Base-by-base conservation (phyloP, 1,140 invertebrate species). In the Drosophila nannoptera region DNA sequence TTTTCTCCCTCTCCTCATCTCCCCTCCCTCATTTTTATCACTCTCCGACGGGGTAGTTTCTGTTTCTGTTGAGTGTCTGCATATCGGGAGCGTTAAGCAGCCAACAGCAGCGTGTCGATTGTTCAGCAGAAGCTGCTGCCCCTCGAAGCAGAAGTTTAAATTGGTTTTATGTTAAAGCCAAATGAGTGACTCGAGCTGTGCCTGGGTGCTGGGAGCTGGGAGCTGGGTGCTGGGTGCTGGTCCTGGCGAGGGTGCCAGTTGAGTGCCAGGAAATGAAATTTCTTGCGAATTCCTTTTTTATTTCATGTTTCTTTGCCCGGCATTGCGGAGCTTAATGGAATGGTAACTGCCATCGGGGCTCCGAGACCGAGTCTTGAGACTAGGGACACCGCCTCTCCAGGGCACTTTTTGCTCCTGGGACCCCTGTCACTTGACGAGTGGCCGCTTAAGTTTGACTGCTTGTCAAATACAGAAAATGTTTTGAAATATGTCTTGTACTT, bases 161-260 rank as follows among this genome's bases (percentile, higher is more conserved):
- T 84, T 84, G 81, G 80, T 84, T 84, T 84, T 84, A 84, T 86
- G 80, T 84, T 84, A 81, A 84, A 84, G 81, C 80, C 81, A 84
- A 84, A 84, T 84, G 76, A 84, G 77, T 81, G 78, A 72, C 69
- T 68, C 45, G 52, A 68, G 49, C 53, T 63, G 59, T 22, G 55
- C 14, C 66, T 42, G 56, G 33, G 53, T 69, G 54, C 53, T 59
- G 29, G 52, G 52, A 2, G 3, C 69, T 56, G 62, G 62, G 14
- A 33, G 31, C 5, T 43, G 14, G n/a, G 36, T 48, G 22, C 22
- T 22, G 22, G 22, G 22, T 22, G 22, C 22, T 40, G 14, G 4
- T 29, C 14, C 8, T 22, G 22, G 32, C 8, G 6, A 59, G 14
- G 8, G 46, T 53, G 60, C 68, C 73, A 69, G 80, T 83, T 70